A percentile compares a stretch with the other conserved stretches of the same genome.
phyloP scores from a whole-genome alignment of 1,140 invertebrate species.

The Aradophagus sp. region DNA sequence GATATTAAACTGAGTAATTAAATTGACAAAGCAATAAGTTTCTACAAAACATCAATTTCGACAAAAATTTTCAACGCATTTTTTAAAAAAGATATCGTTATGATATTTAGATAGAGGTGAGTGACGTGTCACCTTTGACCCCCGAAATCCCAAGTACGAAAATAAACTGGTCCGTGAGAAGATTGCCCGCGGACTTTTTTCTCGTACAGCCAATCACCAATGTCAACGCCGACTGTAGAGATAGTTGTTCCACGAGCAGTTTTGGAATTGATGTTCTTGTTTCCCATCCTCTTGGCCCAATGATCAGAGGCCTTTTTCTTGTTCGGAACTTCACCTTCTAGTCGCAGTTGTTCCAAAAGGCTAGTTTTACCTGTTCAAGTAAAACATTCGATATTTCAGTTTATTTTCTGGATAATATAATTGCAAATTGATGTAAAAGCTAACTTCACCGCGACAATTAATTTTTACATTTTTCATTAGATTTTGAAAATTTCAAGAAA shows the following conservation, averaged over 20 bases:
- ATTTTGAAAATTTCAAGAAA: too few species aligned
- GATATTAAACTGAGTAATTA: too few species aligned
- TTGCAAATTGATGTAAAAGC: too few species aligned
- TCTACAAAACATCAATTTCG: too few species aligned
- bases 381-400: background rate
- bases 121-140: slow-evolving; percentile 91
- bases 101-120: too few species aligned
- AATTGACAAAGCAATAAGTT: too few species aligned
- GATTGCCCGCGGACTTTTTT: slow-evolving; percentile 83
- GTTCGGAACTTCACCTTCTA: slow-evolving; percentile 86
- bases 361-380: slow-evolving; percentile 79
- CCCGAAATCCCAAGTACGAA: slow-evolving; percentile 99
- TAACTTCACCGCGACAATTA: too few species aligned
- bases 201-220: slow-evolving; percentile 95
- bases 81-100: too few species aligned
- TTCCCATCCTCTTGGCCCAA: slow-evolving; percentile 96
- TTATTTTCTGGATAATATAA: too few species aligned
- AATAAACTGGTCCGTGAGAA: slow-evolving; percentile 91
- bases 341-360: slow-evolving; percentile 88
- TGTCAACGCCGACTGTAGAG: slow-evolving; percentile 97
- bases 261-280: slow-evolving; percentile 85
- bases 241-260: slow-evolving; percentile 86
- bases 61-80: too few species aligned
- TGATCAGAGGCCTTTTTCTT: slow-evolving; percentile 87
- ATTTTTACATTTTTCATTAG: too few species aligned